These are phyloP conservation scores for Laodelphax striatellus DNA, from an alignment of 1,140 invertebrate species.

Conservation along the genomic window DNA sequence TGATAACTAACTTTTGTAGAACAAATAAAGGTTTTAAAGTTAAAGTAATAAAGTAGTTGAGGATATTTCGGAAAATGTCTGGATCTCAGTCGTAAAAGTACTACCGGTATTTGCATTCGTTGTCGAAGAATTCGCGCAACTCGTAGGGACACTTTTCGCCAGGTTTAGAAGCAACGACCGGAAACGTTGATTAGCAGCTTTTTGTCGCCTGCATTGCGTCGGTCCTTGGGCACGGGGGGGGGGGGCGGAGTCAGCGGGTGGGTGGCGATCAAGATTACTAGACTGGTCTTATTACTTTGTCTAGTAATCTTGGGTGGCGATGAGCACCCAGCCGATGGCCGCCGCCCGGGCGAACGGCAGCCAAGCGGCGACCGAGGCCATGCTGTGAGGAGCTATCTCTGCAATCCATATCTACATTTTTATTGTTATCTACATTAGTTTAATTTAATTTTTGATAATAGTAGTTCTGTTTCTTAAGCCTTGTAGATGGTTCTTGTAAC, in stretches of 20 bases:
- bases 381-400: conserved; percentile 37
- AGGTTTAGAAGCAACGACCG: conserved; percentile 93
- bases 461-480: too few relatives aligned
- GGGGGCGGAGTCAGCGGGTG: conserved; percentile 93
- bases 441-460: too few relatives aligned
- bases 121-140: conserved; percentile 95
- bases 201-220: conserved; percentile 75
- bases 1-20: too few relatives aligned
- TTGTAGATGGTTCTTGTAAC: too few relatives aligned
- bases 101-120: conserved; percentile 91
- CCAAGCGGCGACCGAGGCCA: conserved; percentile 99
- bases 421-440: too few relatives aligned
- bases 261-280: too few relatives aligned
- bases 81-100: conserved; percentile 99
- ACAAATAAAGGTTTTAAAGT: too few relatives aligned
- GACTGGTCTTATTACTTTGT: too few relatives aligned
- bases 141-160: conserved; percentile 99
- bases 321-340: conserved; percentile 96
- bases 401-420: too few relatives aligned
- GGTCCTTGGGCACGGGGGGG: conserved; percentile 81
- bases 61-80: conserved; percentile 96
- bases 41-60: too few relatives aligned
- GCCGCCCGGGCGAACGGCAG: conserved; percentile 97
- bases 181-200: conserved; percentile 87
- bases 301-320: conserved; percentile 85